Evolutionary conservation across 2,888 invertebrate species (phyloP).

Genomic region (Athalia rosae): DNA sequence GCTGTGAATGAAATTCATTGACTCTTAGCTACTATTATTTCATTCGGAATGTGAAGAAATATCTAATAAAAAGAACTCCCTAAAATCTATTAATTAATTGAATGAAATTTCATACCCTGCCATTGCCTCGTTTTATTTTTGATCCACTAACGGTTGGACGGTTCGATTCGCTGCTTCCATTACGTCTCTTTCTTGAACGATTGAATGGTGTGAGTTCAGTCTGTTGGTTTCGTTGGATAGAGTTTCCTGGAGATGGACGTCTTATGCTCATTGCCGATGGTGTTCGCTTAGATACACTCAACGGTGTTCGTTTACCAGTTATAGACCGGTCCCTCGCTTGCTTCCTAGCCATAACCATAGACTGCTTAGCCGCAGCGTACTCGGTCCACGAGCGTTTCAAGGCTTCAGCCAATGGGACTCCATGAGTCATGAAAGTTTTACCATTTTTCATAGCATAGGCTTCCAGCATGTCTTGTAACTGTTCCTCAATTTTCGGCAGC

Average conservation of each 20-base stretch:
- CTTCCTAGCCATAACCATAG: constrained; percentile 70
- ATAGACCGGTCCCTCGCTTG: constrained; percentile 69
- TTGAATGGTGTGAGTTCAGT: constrained; percentile 62
- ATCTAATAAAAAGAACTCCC: too few relatives aligned
- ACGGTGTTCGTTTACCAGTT: constrained; percentile 62
- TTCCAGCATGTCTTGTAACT: constrained; percentile 77
- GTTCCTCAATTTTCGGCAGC: constrained; percentile 84
- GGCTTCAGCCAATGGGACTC: constrained; percentile 78
- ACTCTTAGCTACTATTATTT: too few relatives aligned
- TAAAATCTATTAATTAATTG: neutral
- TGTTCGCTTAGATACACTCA: constrained; percentile 64
- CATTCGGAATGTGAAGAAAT: neutral
- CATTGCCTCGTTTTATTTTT: constrained; percentile 37
- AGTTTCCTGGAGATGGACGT: constrained; percentile 56
- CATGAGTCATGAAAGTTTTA: constrained; percentile 78
- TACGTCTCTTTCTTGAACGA: constrained; percentile 57
- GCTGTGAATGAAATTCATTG: neutral
- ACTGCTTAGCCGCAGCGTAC: constrained; percentile 76
- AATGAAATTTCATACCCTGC: constrained; percentile 15
- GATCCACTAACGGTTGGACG: constrained; percentile 49
- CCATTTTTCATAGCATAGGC: constrained; percentile 77
- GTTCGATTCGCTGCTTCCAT: constrained; percentile 56
- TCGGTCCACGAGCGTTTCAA: constrained; percentile 80
- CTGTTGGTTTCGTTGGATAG: constrained; percentile 64
- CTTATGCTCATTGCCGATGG: constrained; percentile 59